A percentile compares a stretch with the other conserved stretches of the same genome.
These are phyloP conservation scores for Sciurus carolinensis DNA, from an alignment of 2,797 vertebrate genomes.

Conservation along the genomic window DNA sequence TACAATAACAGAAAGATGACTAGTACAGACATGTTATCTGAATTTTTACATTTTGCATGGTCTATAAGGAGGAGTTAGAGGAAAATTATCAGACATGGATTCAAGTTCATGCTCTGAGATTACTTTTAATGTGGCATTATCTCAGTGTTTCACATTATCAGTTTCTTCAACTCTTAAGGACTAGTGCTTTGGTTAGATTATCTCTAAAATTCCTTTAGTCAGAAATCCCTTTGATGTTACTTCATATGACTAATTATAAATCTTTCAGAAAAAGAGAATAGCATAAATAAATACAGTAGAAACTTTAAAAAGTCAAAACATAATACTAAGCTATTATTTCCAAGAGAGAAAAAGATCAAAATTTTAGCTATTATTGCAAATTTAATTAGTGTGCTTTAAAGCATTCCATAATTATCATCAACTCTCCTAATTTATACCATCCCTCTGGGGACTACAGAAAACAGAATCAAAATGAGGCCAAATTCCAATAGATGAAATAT, in stretches of 20 bases:
- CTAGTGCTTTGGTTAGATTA: background rate
- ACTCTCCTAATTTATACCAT: background rate
- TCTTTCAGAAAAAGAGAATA: slow-evolving; percentile 45
- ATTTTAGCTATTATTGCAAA: slow-evolving; percentile 35
- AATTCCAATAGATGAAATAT: slow-evolving; percentile 38
- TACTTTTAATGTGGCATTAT: background rate
- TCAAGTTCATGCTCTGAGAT: background rate
- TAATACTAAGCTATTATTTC: slow-evolving; percentile 25
- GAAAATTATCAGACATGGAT: background rate
- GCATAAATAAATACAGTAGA: background rate
- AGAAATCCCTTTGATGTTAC: background rate
- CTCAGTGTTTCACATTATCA: background rate
- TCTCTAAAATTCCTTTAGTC: background rate
- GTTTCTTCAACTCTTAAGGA: background rate
- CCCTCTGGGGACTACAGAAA: slow-evolving; percentile 13
- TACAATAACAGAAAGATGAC: background rate
- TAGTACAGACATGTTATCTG: background rate
- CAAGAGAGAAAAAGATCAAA: background rate
- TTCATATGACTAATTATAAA: slow-evolving; percentile 28
- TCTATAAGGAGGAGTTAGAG: background rate
- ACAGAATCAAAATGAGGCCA: slow-evolving; percentile 15
- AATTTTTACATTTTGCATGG: background rate
- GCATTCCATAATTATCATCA: slow-evolving; percentile 47
- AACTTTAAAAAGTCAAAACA: slow-evolving; percentile 14
- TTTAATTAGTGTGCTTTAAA: slow-evolving; percentile 48